Evolutionary conservation across 2,888 invertebrate genomes (phyloP).

Genomic region (Emesis furor): DNA sequence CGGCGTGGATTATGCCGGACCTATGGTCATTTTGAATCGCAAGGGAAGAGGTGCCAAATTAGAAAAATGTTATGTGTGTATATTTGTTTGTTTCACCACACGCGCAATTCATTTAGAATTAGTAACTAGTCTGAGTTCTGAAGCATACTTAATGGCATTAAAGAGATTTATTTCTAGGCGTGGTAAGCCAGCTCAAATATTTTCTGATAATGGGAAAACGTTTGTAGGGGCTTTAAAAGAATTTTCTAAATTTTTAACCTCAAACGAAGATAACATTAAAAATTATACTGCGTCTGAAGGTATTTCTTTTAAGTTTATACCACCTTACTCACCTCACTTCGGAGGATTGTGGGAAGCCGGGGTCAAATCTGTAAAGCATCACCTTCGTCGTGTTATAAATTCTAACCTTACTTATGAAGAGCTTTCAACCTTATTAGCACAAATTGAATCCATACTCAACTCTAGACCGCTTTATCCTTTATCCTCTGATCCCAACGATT

Average conservation of each 20-base stretch:
- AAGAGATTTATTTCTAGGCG: conserved; percentile 70
- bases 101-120: conserved; percentile 69
- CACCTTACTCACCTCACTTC: conserved; percentile 41
- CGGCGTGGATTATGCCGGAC: conserved; percentile 35
- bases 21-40: conserved; percentile 27
- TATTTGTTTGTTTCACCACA: conserved; percentile 70
- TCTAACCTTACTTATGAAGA: conserved; percentile 28
- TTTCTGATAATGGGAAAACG: conserved; percentile 67
- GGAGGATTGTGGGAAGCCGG: no score
- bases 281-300: conserved; percentile 39
- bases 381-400: conserved; percentile 43
- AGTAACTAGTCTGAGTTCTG: conserved; percentile 58
- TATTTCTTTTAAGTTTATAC: conserved; percentile 60
- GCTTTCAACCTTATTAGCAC: conserved; percentile 33
- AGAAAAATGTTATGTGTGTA: conserved; percentile 53
- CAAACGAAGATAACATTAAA: conserved; percentile 25
- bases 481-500: conserved; percentile 68
- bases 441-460: conserved; percentile 70
- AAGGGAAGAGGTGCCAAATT: conserved; percentile 24
- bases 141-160: conserved; percentile 63
- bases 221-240: conserved; percentile 56
- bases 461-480: conserved; percentile 69
- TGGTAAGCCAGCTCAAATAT: conserved; percentile 68
- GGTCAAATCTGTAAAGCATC: neutral
- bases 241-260: conserved; percentile 53